Base-by-base conservation (phyloP, 2,888 invertebrate genomes). In the Esperia sulphurella region DNA sequence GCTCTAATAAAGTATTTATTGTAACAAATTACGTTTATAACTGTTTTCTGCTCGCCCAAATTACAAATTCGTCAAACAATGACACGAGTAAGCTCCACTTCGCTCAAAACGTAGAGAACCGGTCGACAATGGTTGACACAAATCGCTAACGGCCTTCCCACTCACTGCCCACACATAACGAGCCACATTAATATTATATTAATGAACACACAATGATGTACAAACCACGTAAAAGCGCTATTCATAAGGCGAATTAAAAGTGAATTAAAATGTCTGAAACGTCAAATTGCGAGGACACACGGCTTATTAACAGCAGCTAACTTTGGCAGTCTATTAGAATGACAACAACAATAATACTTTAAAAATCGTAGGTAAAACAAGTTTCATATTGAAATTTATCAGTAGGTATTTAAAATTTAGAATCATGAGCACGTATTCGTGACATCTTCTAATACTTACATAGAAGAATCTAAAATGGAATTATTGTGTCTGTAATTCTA, bases 241-340 rank as follows among this genome's bases (percentile, higher is more conserved):
- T 86, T 86, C 86, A 84, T 82, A 79, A 80, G 66, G 76, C 68
- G 73, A 78, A 87, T 87, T 85, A 86, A 82, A 85, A 79, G 70
- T 75, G 69, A 79, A 85, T 88, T 87, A 84, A 81, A 85, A 81
- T 74, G 79, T 83, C 84, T 83, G 79, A 87, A 85, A 86, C 81
- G 81, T 84, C 84, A 80, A 86, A 86, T 83, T 80, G 80, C 78
- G 78, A 80, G 83, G 79, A 81, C 79, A 70, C 68, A 68, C 71
- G 65, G 78, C 76, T 75, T 82, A 80, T 82, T 84, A 83, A 71
- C 66, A 67, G 63, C 63, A 63, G 61, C 68, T 70, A 65, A 68
- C 54, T 52, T 55, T 46, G 54, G 55, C 58, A 52, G 51, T 12
- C 59, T 53, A 44, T 82, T 49, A 82, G 65, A 84, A 63, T 64